Evolutionary conservation across 2,113 vertebrate species (phyloP), one percentile per base, ranked within the genome.

Genomic region (Plectropomus leopardus): DNA sequence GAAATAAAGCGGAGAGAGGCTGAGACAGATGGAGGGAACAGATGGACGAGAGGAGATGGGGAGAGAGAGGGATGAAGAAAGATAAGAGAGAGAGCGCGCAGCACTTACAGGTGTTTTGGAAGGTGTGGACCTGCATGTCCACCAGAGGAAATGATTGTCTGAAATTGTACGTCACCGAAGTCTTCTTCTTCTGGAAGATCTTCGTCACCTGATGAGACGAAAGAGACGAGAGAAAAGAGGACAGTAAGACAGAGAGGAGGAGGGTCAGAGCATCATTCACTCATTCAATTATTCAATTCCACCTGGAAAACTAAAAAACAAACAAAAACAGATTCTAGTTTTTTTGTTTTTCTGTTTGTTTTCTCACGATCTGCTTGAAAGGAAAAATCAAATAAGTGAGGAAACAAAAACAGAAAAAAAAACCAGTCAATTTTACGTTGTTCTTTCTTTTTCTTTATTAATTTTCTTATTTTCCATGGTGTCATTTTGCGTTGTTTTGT

Each of bases 111-210:
- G 95, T 96, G 71, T 97, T 99, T 86, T 99, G 97, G 95, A 99
- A 99, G 92, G 98, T 97, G 94, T 98, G 97, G 88, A 99, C 96
- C 89, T 99, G 97, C 97, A 99, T 99, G 93, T 98, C 98, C 72
- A 98, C 96, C n/a, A 99, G 92, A 19, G 97, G 96, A 79, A 99
- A 99, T 47, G 97, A 98, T 88, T 99, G 98, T 67, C 98, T 95
- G 94, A 99, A 99, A 83, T 95, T 99, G 95, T 99, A 99, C 0
- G 97, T 98, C 84, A 99, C 97, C 6, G 97, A 96, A 63, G 97
- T 97, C 95, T 99, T 99, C 95, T 99, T 99, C 96, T 98, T 98
- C 94, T 99, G 97, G 94, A 99, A 99, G 93, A 99, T 98, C 95
- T 99, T 99, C 2, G 98, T 98, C 82, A 98, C 97, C 98, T 99